A percentile compares a stretch with the other conserved stretches of the same genome.
Conservation (phyloP, 2,888 invertebrate species). For the Drosophila stalkeri region DNA sequence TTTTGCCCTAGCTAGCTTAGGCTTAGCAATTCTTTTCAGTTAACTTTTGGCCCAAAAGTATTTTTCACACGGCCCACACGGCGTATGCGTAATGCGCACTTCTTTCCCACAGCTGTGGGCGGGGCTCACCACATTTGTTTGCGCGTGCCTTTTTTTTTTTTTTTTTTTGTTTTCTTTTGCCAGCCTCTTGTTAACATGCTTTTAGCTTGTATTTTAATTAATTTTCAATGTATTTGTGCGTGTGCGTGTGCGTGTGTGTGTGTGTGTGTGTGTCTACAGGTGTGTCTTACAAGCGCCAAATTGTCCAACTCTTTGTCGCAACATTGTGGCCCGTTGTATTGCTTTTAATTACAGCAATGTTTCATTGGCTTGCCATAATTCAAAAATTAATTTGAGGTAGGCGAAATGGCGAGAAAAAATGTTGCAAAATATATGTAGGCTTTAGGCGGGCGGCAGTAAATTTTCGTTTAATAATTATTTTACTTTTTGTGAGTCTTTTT, state of each 20-base stretch:
- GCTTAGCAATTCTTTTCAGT: conserved; percentile 44
- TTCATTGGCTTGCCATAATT: conserved; percentile 1
- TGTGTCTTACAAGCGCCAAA: conserved; percentile 6
- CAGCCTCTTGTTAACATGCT: conserved; percentile 72
- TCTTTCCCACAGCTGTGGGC: background rate
- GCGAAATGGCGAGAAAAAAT: background rate
- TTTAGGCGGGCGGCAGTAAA: background rate
- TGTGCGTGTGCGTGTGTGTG: background rate
- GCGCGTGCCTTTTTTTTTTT: conserved; percentile 42
- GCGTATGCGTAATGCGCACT: conserved; percentile 66
- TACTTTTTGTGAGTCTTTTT: background rate
- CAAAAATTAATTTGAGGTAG: background rate
- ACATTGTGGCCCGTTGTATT: background rate
- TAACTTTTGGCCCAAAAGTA: conserved; percentile 63
- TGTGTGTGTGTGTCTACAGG: background rate
- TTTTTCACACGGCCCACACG: conserved; percentile 68
- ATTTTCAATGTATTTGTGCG: conserved; percentile 64
- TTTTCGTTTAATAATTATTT: background rate
- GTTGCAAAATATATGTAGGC: background rate
- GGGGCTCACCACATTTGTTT: conserved; percentile 45
- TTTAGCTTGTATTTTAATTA: conserved; percentile 72
- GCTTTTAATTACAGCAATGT: conserved; percentile 5
- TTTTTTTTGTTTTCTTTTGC: conserved; percentile 59
- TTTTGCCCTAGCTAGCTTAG: conserved; percentile 25
- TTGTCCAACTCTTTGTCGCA: conserved; percentile 9